Evolutionary conservation across 2,888 invertebrate genomes (phyloP).

Genomic region (Acronicta leporina): DNA sequence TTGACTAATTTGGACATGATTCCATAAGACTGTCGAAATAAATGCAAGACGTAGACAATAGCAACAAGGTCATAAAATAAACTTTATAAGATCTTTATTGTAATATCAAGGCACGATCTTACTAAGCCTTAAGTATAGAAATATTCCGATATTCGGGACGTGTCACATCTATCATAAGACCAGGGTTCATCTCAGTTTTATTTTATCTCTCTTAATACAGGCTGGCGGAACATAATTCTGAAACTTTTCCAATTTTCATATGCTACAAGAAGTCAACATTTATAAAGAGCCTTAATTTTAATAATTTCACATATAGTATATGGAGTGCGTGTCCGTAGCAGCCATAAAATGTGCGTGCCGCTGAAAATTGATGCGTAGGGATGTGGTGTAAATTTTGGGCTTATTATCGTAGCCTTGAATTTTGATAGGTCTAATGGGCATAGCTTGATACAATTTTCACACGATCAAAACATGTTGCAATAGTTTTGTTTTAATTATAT

Average conservation of each 20-base stretch:
- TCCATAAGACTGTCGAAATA: conserved; percentile 71
- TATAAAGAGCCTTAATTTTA: conserved; percentile 76
- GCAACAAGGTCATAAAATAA: conserved; percentile 45
- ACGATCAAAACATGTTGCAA: conserved; percentile 33
- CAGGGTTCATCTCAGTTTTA: conserved; percentile 40
- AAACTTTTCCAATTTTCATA: conserved; percentile 78
- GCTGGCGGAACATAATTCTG: conserved; percentile 58
- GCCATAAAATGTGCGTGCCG: conserved; percentile 79
- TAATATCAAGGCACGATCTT: conserved; percentile 19
- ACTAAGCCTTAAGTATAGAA: conserved; percentile 21
- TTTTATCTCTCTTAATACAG: conserved; percentile 52
- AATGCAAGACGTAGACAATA: conserved; percentile 51
- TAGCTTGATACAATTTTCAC: conserved; percentile 67
- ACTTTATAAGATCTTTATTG: background rate
- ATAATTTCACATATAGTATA: conserved; percentile 78
- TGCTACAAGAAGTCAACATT: conserved; percentile 70
- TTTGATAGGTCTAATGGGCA: conserved; percentile 67
- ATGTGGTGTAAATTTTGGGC: conserved; percentile 79
- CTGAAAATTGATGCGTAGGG: conserved; percentile 77
- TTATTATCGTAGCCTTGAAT: conserved; percentile 78
- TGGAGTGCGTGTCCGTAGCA: conserved; percentile 77
- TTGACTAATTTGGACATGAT: conserved; percentile 75
- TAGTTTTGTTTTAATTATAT: no score
- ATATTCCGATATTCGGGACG: conserved; percentile 14
- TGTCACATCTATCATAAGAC: conserved; percentile 27